A percentile compares a stretch with the other conserved stretches of the same genome.
Evolutionary conservation across 2,888 invertebrate genomes (phyloP).

Genomic region (Artemia sinica): DNA sequence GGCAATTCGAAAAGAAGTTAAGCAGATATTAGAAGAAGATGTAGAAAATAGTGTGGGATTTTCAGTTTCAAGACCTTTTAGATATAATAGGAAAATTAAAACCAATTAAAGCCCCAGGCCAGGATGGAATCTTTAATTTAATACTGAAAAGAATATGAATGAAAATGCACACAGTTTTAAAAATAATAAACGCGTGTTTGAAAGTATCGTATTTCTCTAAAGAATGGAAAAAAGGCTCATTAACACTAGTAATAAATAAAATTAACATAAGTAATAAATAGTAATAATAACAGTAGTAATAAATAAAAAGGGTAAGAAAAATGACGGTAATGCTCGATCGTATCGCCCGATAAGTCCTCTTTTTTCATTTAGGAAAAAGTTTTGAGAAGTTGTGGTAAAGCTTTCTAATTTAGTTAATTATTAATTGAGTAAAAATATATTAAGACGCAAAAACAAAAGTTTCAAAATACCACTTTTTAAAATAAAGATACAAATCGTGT

Average conservation of each 20-base stretch:
- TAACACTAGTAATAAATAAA: too few species aligned
- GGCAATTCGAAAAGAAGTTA: constrained; percentile 3
- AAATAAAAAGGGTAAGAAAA: background rate
- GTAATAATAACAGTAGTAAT: too few species aligned
- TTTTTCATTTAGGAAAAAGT: background rate
- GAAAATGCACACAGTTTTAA: background rate
- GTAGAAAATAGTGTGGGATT: background rate
- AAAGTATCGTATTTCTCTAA: background rate
- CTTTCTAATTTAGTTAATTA: too few species aligned
- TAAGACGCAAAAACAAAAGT: too few species aligned
- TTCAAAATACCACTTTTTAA: too few species aligned
- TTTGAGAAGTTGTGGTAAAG: too few species aligned
- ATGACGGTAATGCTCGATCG: background rate
- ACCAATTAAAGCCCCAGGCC: background rate
- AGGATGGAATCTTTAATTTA: background rate
- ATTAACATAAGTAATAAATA: too few species aligned
- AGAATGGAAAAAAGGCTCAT: constrained; percentile 3
- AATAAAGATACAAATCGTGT: too few species aligned
- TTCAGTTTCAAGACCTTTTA: background rate
- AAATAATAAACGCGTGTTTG: background rate
- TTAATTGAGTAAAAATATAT: too few species aligned
- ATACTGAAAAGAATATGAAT: background rate
- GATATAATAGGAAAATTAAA: background rate
- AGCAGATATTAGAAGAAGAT: background rate
- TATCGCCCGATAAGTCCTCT: background rate